These are phyloP conservation scores for Molossus molossus DNA, from an alignment of 2,797 vertebrate genomes.

Conservation along the genomic window DNA sequence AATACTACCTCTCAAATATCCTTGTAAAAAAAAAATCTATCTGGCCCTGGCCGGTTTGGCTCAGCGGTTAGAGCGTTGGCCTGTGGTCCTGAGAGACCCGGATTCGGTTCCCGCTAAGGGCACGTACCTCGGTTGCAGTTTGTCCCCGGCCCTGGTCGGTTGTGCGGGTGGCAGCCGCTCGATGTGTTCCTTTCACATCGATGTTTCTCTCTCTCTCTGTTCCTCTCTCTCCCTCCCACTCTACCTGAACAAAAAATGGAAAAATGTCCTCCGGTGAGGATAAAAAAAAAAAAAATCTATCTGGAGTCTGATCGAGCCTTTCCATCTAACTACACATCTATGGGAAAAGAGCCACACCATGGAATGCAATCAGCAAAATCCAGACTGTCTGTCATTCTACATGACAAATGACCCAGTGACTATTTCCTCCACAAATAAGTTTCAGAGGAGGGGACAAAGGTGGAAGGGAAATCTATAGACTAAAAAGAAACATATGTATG, in stretches of 20 bases:
- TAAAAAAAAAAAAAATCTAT: not conserved
- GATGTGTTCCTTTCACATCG: too few relatives aligned
- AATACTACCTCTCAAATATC: not conserved
- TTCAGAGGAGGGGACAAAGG: not conserved
- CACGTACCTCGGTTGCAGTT: too few relatives aligned
- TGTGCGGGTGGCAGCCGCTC: too few relatives aligned
- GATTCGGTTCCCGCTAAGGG: too few relatives aligned
- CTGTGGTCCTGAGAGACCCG: too few relatives aligned
- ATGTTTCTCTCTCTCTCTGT: too few relatives aligned
- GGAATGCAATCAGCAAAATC: not conserved
- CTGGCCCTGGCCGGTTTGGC: not conserved
- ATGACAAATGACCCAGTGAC: conserved; percentile 7
- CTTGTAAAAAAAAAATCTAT: not conserved
- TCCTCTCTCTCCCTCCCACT: too few relatives aligned
- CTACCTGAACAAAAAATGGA: too few relatives aligned
- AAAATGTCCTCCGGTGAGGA: too few relatives aligned
- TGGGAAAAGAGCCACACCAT: not conserved
- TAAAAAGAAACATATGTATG: not conserved
- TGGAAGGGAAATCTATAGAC: not conserved
- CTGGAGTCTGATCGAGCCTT: not conserved
- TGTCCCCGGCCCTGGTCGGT: too few relatives aligned
- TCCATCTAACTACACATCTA: not conserved
- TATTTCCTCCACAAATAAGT: conserved; percentile 52
- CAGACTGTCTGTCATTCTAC: not conserved
- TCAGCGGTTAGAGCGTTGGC: too few relatives aligned